Conservation (phyloP, 2,797 vertebrate species). For the Aphelocoma californica region DNA sequence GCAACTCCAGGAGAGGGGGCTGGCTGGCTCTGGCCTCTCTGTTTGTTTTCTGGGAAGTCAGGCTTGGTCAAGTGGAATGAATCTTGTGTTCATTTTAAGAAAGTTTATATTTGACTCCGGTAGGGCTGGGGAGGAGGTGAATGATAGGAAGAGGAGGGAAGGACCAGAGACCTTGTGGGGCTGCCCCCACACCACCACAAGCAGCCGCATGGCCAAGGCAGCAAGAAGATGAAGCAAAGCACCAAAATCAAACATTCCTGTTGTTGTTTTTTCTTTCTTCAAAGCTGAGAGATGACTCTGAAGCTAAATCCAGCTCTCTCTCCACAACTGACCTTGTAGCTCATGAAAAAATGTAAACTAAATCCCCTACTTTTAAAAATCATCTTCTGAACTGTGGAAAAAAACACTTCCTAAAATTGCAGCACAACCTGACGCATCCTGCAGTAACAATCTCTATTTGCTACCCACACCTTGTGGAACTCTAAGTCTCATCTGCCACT, state of each 20-base stretch:
- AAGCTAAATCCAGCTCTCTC: conserved; percentile 20
- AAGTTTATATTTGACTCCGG: conserved; percentile 66
- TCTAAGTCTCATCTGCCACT: neutral
- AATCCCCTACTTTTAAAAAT: neutral
- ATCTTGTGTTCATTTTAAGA: conserved; percentile 56
- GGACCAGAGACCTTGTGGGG: neutral
- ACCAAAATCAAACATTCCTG: neutral
- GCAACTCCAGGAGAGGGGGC: neutral
- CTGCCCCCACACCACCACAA: conserved; percentile 34
- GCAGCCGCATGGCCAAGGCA: neutral
- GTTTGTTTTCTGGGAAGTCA: conserved; percentile 60
- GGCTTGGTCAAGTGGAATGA: conserved; percentile 51
- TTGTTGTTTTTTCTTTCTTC: neutral
- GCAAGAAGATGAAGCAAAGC: conserved; percentile 4
- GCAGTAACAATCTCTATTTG: neutral
- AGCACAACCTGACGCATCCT: neutral
- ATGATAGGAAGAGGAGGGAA: conserved; percentile 56
- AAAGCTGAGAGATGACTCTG: neutral
- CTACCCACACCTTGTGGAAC: neutral
- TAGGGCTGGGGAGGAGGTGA: conserved; percentile 20
- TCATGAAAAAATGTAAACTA: conserved; percentile 25
- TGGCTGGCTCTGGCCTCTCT: neutral
- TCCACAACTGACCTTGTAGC: neutral
- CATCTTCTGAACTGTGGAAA: neutral
- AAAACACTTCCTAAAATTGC: neutral